These are phyloP conservation scores for Oceanodroma leucorhoa DNA, from an alignment of 2,797 vertebrate species.

Conservation along the genomic window DNA sequence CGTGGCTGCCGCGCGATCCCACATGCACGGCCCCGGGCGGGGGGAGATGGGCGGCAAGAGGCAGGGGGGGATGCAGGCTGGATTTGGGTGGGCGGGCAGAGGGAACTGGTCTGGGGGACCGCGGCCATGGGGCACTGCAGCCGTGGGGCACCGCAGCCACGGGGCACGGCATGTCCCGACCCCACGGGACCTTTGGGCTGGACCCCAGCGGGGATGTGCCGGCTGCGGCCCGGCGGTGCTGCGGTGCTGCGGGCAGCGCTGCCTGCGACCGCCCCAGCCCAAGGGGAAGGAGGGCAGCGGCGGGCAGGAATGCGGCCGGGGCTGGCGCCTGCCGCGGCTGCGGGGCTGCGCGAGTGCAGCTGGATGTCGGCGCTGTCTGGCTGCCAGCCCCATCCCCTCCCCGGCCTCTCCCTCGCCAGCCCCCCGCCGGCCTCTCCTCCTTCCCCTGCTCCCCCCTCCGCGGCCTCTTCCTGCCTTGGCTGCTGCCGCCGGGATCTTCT, in stretches of 20 bases:
- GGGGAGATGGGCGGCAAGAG: fast-evolving
- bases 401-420: constrained; percentile 51
- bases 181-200: fast-evolving
- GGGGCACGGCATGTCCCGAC: fast-evolving
- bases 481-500: background rate
- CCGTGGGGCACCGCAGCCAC: fast-evolving
- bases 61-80: fast-evolving
- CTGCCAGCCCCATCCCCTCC: constrained; percentile 50
- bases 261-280: background rate
- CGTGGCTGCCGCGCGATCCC: fast-evolving
- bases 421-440: constrained; percentile 52
- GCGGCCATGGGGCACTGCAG: background rate
- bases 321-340: background rate
- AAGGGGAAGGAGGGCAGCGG: background rate
- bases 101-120: too few relatives aligned
- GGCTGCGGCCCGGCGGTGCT: fast-evolving
- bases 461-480: constrained; percentile 58
- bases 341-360: background rate
- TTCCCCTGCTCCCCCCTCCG: constrained; percentile 38
- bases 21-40: fast-evolving
- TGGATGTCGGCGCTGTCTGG: constrained; percentile 4
- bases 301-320: background rate
- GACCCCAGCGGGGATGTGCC: fast-evolving
- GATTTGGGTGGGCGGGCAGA: too few relatives aligned
- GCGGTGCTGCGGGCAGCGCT: background rate